These are phyloP conservation scores for Elmis aenea DNA, from an alignment of 2,888 invertebrate species.

Conservation along the genomic window DNA sequence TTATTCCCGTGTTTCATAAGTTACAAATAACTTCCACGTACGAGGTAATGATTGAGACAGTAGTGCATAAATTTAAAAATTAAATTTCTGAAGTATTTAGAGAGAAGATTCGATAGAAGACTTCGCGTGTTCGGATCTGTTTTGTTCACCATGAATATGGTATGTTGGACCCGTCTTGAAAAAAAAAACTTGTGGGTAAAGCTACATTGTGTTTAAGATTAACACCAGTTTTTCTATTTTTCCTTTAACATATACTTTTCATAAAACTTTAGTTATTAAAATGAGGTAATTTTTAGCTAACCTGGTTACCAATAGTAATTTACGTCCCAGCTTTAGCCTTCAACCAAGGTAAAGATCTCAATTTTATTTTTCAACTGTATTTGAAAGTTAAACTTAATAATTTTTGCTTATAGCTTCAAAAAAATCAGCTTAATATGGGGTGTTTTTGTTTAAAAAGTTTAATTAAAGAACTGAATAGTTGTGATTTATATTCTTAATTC, in stretches of 20 bases:
- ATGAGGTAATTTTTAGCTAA: constrained; percentile 51
- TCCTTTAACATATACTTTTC: neutral
- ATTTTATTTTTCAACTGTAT: too few relatives aligned
- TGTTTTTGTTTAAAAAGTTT: too few relatives aligned
- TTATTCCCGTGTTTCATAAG: constrained; percentile 70
- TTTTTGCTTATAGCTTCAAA: too few relatives aligned
- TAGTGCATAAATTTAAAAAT: constrained; percentile 1
- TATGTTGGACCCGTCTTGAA: constrained; percentile 51
- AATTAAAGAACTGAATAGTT: too few relatives aligned
- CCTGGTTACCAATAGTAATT: constrained; percentile 73
- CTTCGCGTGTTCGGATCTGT: constrained; percentile 66
- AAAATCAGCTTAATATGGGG: too few relatives aligned
- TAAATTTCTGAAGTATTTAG: constrained; percentile 61
- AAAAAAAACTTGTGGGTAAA: too few relatives aligned
- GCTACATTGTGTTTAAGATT: too few relatives aligned
- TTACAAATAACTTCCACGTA: constrained; percentile 73
- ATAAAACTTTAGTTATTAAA: constrained; percentile 3
- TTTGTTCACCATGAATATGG: constrained; percentile 64
- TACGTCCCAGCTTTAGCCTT: constrained; percentile 75
- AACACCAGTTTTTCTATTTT: neutral
- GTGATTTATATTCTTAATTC: too few relatives aligned
- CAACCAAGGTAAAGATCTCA: constrained; percentile 77
- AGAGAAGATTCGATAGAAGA: constrained; percentile 63
- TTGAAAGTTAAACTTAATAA: too few relatives aligned
- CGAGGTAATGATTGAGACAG: constrained; percentile 52